These are phyloP conservation scores for Sycobia sp. DNA, from an alignment of 1,140 invertebrate genomes.

Conservation along the genomic window DNA sequence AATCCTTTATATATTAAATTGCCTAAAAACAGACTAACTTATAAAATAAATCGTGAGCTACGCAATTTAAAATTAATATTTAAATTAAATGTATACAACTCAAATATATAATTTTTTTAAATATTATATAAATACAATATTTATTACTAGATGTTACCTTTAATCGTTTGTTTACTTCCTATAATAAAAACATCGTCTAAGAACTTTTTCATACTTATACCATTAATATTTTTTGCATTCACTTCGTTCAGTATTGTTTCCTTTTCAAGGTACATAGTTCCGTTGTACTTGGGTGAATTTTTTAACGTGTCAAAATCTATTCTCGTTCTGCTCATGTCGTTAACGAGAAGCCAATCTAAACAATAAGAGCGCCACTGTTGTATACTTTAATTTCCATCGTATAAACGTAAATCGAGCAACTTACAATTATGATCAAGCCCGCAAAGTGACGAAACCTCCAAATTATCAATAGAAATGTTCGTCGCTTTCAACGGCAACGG, in stretches of 20 bases:
- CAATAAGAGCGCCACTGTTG: background rate
- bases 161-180: slow-evolving; percentile 39
- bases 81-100: no score
- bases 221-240: slow-evolving; percentile 34
- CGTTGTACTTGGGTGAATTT: slow-evolving; percentile 33
- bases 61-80: no score
- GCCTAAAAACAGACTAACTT: slow-evolving; percentile 37
- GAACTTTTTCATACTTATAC: slow-evolving; percentile 32
- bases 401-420: background rate
- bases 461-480: slow-evolving; percentile 31
- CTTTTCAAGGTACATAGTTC: slow-evolving; percentile 36
- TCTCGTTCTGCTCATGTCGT: slow-evolving; percentile 23
- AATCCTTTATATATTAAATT: slow-evolving; percentile 38
- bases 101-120: slow-evolving; percentile 5
- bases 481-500: slow-evolving; percentile 8
- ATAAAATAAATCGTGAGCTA: background rate
- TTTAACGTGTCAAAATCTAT: slow-evolving; percentile 3
- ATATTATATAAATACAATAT: background rate
- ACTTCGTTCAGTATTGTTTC: slow-evolving; percentile 34
- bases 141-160: slow-evolving; percentile 35
- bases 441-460: slow-evolving; percentile 43
- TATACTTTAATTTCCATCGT: background rate
- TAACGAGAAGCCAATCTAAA: slow-evolving; percentile 42
- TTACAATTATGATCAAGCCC: slow-evolving; percentile 39
- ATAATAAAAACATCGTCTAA: slow-evolving; percentile 39